Conservation (phyloP, 2,113 vertebrate species). For the Kobus ellipsiprymnus region DNA sequence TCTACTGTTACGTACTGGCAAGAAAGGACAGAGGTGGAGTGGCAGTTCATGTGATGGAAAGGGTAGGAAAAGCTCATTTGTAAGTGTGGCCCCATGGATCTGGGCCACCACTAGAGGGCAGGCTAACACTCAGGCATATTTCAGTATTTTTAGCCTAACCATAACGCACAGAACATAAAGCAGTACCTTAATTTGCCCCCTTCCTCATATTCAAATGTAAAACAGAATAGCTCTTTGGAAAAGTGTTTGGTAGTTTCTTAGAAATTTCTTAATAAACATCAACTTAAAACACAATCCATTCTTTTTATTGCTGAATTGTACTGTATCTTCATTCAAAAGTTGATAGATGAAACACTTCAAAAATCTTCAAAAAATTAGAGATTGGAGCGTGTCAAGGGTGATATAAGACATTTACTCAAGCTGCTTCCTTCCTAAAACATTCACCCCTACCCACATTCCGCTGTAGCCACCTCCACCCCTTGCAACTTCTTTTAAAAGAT, state of each 20-base stretch:
- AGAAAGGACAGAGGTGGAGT: not conserved
- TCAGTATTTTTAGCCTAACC: not conserved
- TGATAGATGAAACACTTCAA: not conserved
- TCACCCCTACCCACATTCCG: not conserved
- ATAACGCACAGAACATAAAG: not conserved
- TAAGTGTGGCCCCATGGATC: not conserved
- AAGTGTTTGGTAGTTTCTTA: not conserved
- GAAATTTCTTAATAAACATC: not conserved
- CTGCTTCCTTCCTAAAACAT: not conserved
- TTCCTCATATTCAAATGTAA: not conserved
- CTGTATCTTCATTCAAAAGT: not conserved
- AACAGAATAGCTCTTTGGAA: not conserved
- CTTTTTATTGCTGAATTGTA: not conserved
- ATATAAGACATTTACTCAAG: not conserved
- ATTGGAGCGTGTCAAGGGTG: not conserved
- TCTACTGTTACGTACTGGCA: not conserved
- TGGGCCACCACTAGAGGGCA: not conserved
- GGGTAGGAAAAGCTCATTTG: not conserved
- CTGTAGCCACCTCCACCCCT: not conserved
- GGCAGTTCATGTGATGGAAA: not conserved
- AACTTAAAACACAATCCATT: not conserved
- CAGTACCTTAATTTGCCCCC: not conserved
- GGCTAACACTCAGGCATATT: not conserved
- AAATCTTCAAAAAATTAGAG: not conserved
- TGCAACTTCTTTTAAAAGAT: constrained; percentile 8